Evolutionary conservation across 2,113 vertebrate species (phyloP).

Genomic region (Mormoops blainvillei): DNA sequence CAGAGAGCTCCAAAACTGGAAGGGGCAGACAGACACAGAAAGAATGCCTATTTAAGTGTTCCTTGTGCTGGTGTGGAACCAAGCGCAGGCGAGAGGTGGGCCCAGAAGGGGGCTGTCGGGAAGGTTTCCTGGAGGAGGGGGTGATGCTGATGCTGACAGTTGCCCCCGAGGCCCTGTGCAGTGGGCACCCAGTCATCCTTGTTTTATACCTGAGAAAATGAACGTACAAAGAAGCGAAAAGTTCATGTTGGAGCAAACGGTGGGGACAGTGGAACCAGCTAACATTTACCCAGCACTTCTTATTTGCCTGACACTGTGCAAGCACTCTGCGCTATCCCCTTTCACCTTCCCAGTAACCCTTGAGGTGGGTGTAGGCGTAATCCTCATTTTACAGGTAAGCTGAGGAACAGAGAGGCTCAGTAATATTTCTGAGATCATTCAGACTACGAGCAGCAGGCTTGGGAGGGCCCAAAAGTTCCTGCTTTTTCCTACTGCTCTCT

Average conservation of each 20-base stretch:
- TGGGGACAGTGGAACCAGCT: neutral
- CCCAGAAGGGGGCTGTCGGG: neutral
- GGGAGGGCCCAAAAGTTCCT: neutral
- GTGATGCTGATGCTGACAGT: neutral
- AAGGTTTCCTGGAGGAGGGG: neutral
- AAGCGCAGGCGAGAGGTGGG: fast-evolving
- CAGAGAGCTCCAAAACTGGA: neutral
- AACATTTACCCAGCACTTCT: neutral
- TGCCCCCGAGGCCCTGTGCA: neutral
- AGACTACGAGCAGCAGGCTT: neutral
- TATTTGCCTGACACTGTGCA: neutral
- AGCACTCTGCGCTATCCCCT: neutral
- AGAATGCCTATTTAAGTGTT: neutral
- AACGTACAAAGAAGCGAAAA: neutral
- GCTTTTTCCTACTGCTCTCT: neutral
- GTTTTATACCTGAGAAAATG: neutral
- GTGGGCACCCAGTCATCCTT: neutral
- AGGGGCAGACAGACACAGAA: neutral
- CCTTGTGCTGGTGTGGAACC: fast-evolving
- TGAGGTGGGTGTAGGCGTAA: neutral
- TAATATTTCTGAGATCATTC: neutral
- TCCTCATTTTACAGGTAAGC: neutral
- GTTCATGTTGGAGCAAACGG: neutral
- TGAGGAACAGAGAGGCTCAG: neutral
- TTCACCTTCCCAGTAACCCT: neutral